These are phyloP conservation scores for Aporrectodea caliginosa DNA, from an alignment of 1,140 invertebrate species.

Conservation along the genomic window DNA sequence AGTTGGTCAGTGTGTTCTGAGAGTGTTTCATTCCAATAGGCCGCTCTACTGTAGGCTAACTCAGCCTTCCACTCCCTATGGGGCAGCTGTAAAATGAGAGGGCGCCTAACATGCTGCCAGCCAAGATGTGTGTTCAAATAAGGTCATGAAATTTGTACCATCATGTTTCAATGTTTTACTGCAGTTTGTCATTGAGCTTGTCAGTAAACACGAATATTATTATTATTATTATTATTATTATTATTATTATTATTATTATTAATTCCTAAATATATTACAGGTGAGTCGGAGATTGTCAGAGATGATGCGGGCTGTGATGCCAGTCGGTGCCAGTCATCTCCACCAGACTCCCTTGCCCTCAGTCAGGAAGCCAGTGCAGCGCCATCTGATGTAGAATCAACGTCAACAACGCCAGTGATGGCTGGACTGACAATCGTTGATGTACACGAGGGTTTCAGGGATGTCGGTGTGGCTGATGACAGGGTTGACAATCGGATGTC, in stretches of 20 bases:
- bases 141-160: no score
- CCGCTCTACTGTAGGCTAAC: no score
- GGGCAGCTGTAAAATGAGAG: no score
- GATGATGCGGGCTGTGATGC: background rate
- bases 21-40: no score
- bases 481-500: background rate
- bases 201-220: no score
- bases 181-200: no score
- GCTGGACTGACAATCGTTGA: background rate
- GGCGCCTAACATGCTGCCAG: no score
- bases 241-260: slow-evolving; percentile 12
- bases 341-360: background rate
- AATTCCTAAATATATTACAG: background rate
- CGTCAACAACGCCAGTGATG: background rate
- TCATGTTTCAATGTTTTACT: no score
- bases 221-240: background rate
- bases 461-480: background rate
- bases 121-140: no score
- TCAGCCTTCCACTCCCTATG: no score
- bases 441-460: slow-evolving; percentile 6
- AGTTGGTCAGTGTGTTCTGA: no score
- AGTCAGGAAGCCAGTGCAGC: background rate
- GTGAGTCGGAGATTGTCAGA: background rate
- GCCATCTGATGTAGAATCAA: background rate
- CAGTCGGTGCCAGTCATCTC: background rate